Base-by-base conservation (phyloP, 2,888 invertebrate genomes). In the Ennomos fuscantarius region DNA sequence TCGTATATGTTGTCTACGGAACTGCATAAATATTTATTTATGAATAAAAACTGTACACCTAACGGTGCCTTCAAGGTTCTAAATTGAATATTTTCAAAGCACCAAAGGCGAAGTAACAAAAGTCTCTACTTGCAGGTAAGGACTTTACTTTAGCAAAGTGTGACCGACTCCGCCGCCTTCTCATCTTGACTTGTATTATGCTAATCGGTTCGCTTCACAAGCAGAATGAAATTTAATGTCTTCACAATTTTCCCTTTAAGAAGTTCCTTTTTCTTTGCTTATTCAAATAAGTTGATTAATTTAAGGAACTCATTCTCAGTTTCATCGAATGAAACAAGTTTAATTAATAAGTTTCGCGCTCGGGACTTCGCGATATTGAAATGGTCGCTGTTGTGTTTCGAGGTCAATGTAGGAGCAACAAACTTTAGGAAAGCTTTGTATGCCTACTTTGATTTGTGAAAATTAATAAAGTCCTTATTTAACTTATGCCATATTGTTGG, bases 211-310 rank as follows among this genome's bases (percentile, higher is more conserved):
- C 72, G 81, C 80, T 86, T 81, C 76, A 72, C 78, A 74, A 82
- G 84, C 79, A 82, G 82, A 85, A 86, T 84, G 79, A 84, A 86
- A 87, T 86, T 86, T 84, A 88, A 89, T 88, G 85, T 82, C 82
- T 75, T 67, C 74, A 53, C 76, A 74, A 74, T 78, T 75, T 78
- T 78, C 74, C 76, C 78, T 76, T 79, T 84, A 76, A 78, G 73
- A 84, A 85, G 81, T 84, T 86, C 78, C 81, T 86, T 87, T 87
- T 86, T 84, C 81, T 73, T 74, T 62, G 76, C 76, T 86, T 82
- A 82, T 82, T 84, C 76, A 81, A 83, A 84, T 82, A 84, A 67
- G 66, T 81, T 85, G 84, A 88, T 89, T 87, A 87, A 89, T 89
- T 88, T 86, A 72, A 78, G 79, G 74, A 86, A 83, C 82, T 86